Evolutionary conservation across 1,140 invertebrate genomes (phyloP), one percentile per base, ranked within the genome.

Genomic region (Cataglyphis hispanica): DNA sequence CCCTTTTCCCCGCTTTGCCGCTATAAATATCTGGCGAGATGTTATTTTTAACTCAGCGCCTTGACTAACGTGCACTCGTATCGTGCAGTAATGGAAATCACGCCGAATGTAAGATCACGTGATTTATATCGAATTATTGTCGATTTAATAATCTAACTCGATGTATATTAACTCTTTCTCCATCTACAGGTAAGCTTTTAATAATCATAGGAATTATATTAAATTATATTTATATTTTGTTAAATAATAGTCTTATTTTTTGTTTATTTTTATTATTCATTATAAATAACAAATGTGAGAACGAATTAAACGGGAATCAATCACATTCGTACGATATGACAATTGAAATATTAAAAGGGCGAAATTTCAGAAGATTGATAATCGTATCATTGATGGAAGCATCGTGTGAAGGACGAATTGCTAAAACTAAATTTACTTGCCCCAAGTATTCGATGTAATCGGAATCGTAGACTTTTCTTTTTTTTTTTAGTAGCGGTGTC

Each of bases 21-120:
- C 94, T 95, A 95, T 94, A 95, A 95, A 95, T 95, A 95, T 89
- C 91, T 86, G 63, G 77, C 76, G 70, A 89, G 84, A 78, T 90
- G 93, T 94, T 95, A 95, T 95, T 95, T 94, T 95, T 94, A 94
- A 94, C 93, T 69, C 80, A 37, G 46, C 72, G 84, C 85, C 87
- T 86, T 46, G 40, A 86, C 86, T 37, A 84, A 90, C 88, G 86
- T 78, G 80, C 83, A 84, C 50, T 67, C 61, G 56, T 66, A 40
- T 58, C 25, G 34, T 5, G 61, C 13, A n/a, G 1, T 46, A 61
- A 46, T 67, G 40, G 50, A 16, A 80, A 7, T 19, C 61, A 34
- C 46, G 10, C 56, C 60, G 40, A 40, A 43, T 67, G 46, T 61
- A 53, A 46, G n/a, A 25, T 64, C n/a, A n/a, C 60, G 60, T 43